A percentile compares a stretch with the other conserved stretches of the same genome.
These are phyloP conservation scores for Pelosia muscerda DNA, from an alignment of 2,888 invertebrate genomes.

Conservation along the genomic window DNA sequence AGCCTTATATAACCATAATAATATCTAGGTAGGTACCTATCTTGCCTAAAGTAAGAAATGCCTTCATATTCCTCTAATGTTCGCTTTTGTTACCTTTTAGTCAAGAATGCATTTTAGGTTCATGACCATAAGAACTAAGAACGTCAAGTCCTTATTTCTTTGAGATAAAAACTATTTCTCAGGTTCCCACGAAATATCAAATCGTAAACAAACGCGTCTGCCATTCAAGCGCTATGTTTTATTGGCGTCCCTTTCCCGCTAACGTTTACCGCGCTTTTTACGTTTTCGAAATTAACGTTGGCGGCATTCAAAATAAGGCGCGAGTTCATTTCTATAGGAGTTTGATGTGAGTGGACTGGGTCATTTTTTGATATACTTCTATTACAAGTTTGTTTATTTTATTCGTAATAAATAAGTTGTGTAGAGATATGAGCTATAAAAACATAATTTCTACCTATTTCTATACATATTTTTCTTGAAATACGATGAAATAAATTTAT, in stretches of 20 bases:
- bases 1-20: no score
- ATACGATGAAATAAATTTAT: constrained; percentile 70
- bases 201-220: constrained; percentile 84
- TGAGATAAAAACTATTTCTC: constrained; percentile 83
- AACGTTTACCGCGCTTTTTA: constrained; percentile 84
- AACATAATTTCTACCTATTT: constrained; percentile 56
- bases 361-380: constrained; percentile 85
- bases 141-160: constrained; percentile 72
- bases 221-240: constrained; percentile 82
- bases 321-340: constrained; percentile 81
- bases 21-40: no score
- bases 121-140: constrained; percentile 65
- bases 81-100: constrained; percentile 13
- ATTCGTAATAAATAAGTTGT: constrained; percentile 61
- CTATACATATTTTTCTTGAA: constrained; percentile 63
- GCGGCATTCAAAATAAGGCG: constrained; percentile 85
- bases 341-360: constrained; percentile 77
- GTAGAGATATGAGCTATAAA: constrained; percentile 44
- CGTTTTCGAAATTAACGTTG: constrained; percentile 82
- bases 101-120: constrained; percentile 70
- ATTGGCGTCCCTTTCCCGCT: constrained; percentile 85
- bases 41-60: neutral
- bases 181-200: constrained; percentile 75
- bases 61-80: neutral
- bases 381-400: constrained; percentile 66